Evolutionary conservation across 2,113 vertebrate species (phyloP).

Genomic region (Oreochromis aureus): DNA sequence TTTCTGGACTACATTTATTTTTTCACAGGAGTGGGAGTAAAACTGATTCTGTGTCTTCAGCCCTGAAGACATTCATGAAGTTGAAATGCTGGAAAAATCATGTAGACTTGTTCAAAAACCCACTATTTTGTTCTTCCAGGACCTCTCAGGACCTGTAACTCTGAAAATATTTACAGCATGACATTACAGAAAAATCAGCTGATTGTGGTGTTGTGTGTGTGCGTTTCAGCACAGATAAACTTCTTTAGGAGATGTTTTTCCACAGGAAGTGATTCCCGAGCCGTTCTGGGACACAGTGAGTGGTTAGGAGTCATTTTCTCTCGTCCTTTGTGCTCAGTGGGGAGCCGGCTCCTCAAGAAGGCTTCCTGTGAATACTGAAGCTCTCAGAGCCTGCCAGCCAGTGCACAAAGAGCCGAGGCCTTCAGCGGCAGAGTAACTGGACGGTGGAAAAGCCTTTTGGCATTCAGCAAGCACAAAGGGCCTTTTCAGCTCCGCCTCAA

Average conservation of each 20-base stretch:
- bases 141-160: neutral
- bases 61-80: neutral
- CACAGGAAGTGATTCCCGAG: neutral
- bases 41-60: neutral
- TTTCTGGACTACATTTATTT: neutral
- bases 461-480: constrained; percentile 51
- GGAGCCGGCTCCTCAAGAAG: neutral
- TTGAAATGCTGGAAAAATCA: neutral
- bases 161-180: neutral
- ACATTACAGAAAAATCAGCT: neutral
- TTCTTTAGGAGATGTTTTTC: neutral
- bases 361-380: constrained; percentile 22
- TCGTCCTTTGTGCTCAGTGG: neutral
- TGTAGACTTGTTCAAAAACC: neutral
- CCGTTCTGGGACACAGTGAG: neutral
- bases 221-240: neutral
- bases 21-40: neutral
- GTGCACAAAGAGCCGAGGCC: constrained; percentile 32
- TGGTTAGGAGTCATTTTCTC: neutral
- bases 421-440: constrained; percentile 15
- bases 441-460: constrained; percentile 26
- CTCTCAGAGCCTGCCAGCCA: constrained; percentile 33
- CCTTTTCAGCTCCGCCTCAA: constrained; percentile 45
- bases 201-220: neutral
- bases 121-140: neutral